phyloP scores from a whole-genome alignment of 2,888 invertebrate species.

The Pachliopta kotzebuea region DNA sequence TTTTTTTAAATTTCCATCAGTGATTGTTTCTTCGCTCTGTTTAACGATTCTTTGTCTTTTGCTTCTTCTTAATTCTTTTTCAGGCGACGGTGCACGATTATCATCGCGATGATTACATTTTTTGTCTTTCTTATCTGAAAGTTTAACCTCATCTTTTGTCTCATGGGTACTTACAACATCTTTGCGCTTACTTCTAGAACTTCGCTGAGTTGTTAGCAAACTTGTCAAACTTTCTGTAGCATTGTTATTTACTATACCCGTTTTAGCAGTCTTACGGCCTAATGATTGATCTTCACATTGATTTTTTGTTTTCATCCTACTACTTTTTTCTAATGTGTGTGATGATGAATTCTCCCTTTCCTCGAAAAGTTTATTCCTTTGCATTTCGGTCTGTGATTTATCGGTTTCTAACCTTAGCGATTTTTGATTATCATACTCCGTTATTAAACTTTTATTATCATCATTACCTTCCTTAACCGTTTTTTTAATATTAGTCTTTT shows the following conservation, averaged over 20 bases:
- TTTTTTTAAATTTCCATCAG: conserved; percentile 26
- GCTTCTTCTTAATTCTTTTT: conserved; percentile 51
- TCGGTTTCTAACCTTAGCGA: too few relatives aligned
- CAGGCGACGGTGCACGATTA: conserved; percentile 35
- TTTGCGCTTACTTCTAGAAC: conserved; percentile 10
- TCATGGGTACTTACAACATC: neutral
- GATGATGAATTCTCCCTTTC: neutral
- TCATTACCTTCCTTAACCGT: neutral
- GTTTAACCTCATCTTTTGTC: conserved; percentile 1
- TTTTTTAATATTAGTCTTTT: neutral
- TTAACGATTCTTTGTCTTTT: conserved; percentile 45
- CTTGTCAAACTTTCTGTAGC: conserved; percentile 4
- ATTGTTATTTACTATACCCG: neutral
- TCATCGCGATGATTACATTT: conserved; percentile 16
- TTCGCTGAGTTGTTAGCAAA: neutral
- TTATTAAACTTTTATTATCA: neutral
- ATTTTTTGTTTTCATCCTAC: neutral
- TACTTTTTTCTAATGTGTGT: conserved; percentile 1
- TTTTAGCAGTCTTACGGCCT: conserved; percentile 1
- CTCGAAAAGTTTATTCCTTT: conserved; percentile 3
- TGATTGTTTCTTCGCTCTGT: conserved; percentile 32
- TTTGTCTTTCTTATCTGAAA: conserved; percentile 6
- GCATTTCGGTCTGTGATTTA: conserved; percentile 5
- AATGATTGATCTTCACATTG: neutral
- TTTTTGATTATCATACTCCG: too few relatives aligned